Evolutionary conservation across 2,888 invertebrate genomes (phyloP).

Genomic region (Campoletis raptor): DNA sequence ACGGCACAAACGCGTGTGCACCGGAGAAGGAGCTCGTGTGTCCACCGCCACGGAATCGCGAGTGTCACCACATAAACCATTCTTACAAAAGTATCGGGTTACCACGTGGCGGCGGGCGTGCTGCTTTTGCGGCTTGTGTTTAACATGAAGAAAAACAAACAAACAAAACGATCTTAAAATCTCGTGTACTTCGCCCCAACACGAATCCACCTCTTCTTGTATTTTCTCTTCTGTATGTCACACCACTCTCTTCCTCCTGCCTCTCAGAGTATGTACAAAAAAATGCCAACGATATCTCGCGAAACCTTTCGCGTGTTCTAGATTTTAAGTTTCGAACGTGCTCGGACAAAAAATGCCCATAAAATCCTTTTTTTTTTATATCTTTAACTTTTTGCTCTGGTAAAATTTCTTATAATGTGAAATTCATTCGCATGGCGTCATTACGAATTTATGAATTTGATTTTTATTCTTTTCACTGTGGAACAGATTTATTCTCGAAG

Average conservation of each 20-base stretch:
- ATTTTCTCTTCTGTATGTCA: conserved; percentile 20
- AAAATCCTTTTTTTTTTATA: neutral
- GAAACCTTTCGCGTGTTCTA: neutral
- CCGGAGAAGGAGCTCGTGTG: conserved; percentile 73
- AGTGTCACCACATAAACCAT: conserved; percentile 84
- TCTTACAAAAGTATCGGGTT: conserved; percentile 81
- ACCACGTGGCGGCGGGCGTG: conserved; percentile 71
- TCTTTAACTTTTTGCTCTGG: neutral
- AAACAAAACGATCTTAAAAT: conserved; percentile 11
- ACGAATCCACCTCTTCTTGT: conserved; percentile 26
- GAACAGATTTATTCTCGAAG: neutral
- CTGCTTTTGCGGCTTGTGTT: conserved; percentile 55
- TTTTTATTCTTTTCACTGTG: neutral
- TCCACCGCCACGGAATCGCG: conserved; percentile 76
- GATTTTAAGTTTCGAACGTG: neutral
- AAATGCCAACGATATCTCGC: conserved; percentile 37
- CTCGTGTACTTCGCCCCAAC: conserved; percentile 23
- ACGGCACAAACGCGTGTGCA: conserved; percentile 29
- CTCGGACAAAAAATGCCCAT: neutral
- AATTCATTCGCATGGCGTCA: no score
- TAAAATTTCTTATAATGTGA: no score
- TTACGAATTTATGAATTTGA: neutral
- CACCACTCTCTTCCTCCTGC: neutral
- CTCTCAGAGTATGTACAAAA: neutral
- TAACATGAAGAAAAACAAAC: conserved; percentile 15